phyloP scores from a whole-genome alignment of 2,888 invertebrate species.

The Sussaba pulchella region DNA sequence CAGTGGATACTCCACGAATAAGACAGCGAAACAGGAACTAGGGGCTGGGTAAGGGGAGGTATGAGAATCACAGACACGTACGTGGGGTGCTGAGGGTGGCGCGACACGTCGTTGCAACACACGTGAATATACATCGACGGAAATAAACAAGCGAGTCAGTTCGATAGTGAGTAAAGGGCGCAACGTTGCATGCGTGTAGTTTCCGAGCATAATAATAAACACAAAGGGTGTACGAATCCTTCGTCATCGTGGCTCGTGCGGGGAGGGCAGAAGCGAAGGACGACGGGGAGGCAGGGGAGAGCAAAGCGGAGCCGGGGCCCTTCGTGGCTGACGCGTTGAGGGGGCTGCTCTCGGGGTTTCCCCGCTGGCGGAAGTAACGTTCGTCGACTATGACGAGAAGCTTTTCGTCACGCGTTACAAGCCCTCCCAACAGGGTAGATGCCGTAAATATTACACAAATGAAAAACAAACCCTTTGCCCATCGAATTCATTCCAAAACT shows the following conservation, averaged over 20 bases:
- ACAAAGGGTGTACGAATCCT: constrained; percentile 58
- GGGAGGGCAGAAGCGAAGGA: too few species aligned
- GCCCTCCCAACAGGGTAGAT: constrained; percentile 66
- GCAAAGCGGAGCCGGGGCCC: constrained; percentile 33
- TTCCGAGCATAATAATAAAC: constrained; percentile 27
- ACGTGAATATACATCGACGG: constrained; percentile 65
- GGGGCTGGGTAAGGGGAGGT: too few species aligned
- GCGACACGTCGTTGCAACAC: constrained; percentile 65
- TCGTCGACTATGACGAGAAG: constrained; percentile 55
- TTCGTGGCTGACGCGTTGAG: constrained; percentile 47
- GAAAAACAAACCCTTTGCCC: not conserved
- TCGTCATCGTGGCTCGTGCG: constrained; percentile 66
- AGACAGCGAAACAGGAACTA: too few species aligned
- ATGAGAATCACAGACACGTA: not conserved
- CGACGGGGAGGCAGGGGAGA: constrained; percentile 74
- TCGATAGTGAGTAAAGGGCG: constrained; percentile 6
- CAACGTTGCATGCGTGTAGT: constrained; percentile 13
- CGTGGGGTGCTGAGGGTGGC: constrained; percentile 50
- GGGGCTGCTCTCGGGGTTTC: constrained; percentile 61
- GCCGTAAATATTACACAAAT: constrained; percentile 31
- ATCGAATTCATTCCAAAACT: not conserved
- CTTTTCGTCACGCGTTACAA: constrained; percentile 70
- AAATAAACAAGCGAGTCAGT: constrained; percentile 71
- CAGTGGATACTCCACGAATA: constrained; percentile 55
- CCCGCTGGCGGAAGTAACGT: constrained; percentile 72